These are phyloP conservation scores for Drosophila nr. medialis DNA, from an alignment of 2,888 invertebrate species.

Conservation along the genomic window DNA sequence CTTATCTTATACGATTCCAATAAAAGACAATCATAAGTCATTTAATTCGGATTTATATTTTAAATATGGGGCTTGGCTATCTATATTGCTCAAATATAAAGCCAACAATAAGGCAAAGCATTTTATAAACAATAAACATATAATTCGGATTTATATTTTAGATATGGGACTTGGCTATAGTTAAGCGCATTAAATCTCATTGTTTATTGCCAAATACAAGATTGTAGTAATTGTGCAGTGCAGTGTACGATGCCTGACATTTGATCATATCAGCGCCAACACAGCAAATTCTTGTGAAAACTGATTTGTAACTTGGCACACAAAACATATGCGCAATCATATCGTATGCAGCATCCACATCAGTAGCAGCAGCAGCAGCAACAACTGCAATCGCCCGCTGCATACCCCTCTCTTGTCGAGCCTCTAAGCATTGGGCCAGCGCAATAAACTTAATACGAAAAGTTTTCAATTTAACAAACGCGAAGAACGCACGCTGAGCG, in stretches of 20 bases:
- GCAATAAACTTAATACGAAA: conserved; percentile 73
- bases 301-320: conserved; percentile 69
- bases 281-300: conserved; percentile 59
- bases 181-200: not conserved
- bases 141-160: not conserved
- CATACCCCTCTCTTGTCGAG: conserved; percentile 17
- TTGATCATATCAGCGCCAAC: conserved; percentile 59
- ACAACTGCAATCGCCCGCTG: conserved; percentile 11
- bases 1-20: not conserved
- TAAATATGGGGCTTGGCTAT: not conserved
- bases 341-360: conserved; percentile 43
- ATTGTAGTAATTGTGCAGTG: no score
- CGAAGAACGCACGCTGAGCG: conserved; percentile 73
- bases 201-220: not conserved
- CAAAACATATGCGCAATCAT: conserved; percentile 64
- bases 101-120: not conserved
- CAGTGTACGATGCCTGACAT: conserved; percentile 53
- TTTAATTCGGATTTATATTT: not conserved
- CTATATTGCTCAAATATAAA: not conserved
- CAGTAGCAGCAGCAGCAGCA: conserved; percentile 9
- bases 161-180: not conserved
- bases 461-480: conserved; percentile 74
- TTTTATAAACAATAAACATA: not conserved
- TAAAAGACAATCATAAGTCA: not conserved
- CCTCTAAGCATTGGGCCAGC: conserved; percentile 27